Percentiles rank a stretch among this genome's conserved stretches.
Evolutionary conservation across 2,888 invertebrate genomes (phyloP).

Genomic region (Drosophila paracracens): DNA sequence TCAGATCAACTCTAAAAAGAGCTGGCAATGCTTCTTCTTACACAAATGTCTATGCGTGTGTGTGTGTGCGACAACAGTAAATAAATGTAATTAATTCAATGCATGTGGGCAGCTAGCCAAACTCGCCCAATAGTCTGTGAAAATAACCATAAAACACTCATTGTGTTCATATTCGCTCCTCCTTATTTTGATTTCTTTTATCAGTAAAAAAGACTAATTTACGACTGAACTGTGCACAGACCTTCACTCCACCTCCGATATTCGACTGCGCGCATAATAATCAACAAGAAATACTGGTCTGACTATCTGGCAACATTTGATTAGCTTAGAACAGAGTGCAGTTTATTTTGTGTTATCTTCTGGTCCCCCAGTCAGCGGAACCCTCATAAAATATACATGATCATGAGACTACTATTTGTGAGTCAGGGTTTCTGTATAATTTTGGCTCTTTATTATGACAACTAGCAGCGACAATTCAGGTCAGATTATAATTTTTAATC

Average conservation of each 20-base stretch:
- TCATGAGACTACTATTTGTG: not conserved
- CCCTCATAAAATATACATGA: conserved; percentile 29
- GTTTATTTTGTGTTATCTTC: conserved; percentile 31
- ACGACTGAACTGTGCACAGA: conserved; percentile 41
- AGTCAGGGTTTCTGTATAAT: not conserved
- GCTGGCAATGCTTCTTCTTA: conserved; percentile 1
- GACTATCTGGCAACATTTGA: conserved; percentile 23
- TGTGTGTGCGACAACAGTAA: not conserved
- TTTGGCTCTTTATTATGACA: not conserved
- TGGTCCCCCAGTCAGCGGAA: conserved; percentile 1
- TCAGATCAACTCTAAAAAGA: conserved; percentile 24
- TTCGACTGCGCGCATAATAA: conserved; percentile 36
- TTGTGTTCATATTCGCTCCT: conserved; percentile 6
- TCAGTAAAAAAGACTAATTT: conserved; percentile 44
- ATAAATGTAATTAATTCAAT: conserved; percentile 9
- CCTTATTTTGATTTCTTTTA: conserved; percentile 20
- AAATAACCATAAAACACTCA: conserved; percentile 16
- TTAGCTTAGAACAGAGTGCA: conserved; percentile 27
- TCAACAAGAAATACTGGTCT: conserved; percentile 8
- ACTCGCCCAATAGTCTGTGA: conserved; percentile 12
- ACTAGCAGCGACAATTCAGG: not conserved
- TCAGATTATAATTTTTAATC: no score
- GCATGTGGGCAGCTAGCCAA: conserved; percentile 1
- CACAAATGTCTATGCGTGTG: not conserved
- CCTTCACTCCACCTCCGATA: conserved; percentile 3